Evolutionary conservation across 2,888 invertebrate species (phyloP), one percentile per base, ranked within the genome.

Genomic region (Cynaeus angustus): DNA sequence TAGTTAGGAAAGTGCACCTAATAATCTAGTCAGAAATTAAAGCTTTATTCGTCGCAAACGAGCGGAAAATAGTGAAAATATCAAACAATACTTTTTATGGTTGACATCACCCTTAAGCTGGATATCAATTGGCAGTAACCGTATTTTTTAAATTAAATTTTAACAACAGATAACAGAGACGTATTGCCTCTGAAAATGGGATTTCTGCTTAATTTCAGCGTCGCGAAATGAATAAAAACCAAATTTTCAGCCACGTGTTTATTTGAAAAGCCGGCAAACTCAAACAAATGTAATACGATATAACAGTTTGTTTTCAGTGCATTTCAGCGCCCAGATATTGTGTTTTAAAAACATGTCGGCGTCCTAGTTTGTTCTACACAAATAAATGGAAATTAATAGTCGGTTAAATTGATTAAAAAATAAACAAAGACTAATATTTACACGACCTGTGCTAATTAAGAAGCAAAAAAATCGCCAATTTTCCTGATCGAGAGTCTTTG

Each of bases 221-320:
- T 61, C 46, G 46, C 38, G 13, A 50, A 61, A 48, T 30, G 43
- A 53, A 52, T 53, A 64, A 64, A 64, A 64, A 41, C 43, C 52
- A 37, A 48, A 10, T 12, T 50, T 16, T 9, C 7, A 43, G 41
- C 52, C 53, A 13, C 65, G 41, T 66, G 66, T 66, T 66, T 66
- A 66, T 66, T 66, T 66, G 14, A 56, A 66, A 62, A 50, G 53
- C 16, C 30, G 21, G 8, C 33, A 9, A 48, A 43, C 9, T 10
- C 30, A 66, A 66, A 66, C 56, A 66, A 66, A 66, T 66, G 66
- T 66, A 66, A 66, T 37, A 3, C 38, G 10, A 66, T 66, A 66
- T 56, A 56, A 56, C 33, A 21, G 66, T 66, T 66, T 66, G 38
- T 66, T 66, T 56, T 66, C 48, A 30, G 48, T 56, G 48, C 66